phyloP scores from a whole-genome alignment of 64 coral and sea anemone species.

The Stichodactyla helianthus region DNA sequence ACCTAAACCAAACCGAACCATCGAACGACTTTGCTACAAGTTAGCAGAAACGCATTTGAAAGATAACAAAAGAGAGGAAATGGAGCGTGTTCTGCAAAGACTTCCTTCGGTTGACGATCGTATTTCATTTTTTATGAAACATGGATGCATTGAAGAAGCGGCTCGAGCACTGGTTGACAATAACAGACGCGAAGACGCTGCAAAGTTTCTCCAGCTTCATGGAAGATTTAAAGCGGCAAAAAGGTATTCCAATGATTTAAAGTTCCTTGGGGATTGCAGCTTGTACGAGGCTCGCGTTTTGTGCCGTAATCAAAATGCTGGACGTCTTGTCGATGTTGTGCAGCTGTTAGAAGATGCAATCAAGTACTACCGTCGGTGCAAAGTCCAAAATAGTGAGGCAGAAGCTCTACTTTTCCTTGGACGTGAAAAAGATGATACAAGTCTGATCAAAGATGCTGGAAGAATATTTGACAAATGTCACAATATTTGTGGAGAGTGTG shows the following conservation, averaged over 20 bases:
- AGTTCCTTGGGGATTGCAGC: constrained; percentile 62
- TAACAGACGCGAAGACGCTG: constrained; percentile 49
- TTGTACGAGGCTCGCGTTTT: constrained; percentile 37
- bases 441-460: constrained; percentile 36
- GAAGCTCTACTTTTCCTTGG: constrained; percentile 53
- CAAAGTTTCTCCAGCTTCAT: constrained; percentile 25
- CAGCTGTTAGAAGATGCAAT: constrained; percentile 34
- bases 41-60: constrained; percentile 65
- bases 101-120: constrained; percentile 61
- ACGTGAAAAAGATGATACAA: constrained; percentile 2
- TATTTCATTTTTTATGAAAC: constrained; percentile 65
- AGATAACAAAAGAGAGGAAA: constrained; percentile 28
- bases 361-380: constrained; percentile 27
- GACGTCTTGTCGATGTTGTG: neutral
- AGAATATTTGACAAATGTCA: constrained; percentile 44
- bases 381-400: constrained; percentile 43
- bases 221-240: constrained; percentile 60
- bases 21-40: constrained; percentile 64
- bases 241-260: constrained; percentile 43
- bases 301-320: neutral
- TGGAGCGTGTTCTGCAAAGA: constrained; percentile 54
- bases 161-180: constrained; percentile 50
- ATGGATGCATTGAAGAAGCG: constrained; percentile 41
- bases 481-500: constrained; percentile 70
- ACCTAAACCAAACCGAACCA: constrained; percentile 58